Evolutionary conservation across 2,888 invertebrate species (phyloP), one percentile per base, ranked within the genome.

Genomic region (Metellina segmentata): DNA sequence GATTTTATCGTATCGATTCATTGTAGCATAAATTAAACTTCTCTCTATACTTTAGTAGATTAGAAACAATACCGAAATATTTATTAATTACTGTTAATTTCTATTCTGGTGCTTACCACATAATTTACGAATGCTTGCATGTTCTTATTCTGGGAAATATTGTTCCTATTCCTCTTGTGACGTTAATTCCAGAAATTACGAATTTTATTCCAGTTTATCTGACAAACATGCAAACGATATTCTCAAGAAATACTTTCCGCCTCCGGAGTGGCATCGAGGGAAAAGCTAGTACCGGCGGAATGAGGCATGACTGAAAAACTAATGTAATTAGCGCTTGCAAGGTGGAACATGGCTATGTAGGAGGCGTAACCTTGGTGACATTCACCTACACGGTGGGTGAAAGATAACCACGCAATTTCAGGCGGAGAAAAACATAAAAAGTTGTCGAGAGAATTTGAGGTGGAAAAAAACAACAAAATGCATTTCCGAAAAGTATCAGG

Each of bases 281-380:
- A 78, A 9, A 78, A 78, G 52, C 20, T n/a, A 51, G 19, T 0
- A 6, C n/a, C 1, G 6, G 19, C 9, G 11, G 7, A 61, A 61
- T 34, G 48, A 61, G 34, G 6, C 13, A 52, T 13, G 4, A 72
- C 20, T 34, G 34, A 72, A 34, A 34, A 34, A 34, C 16, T 61
- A 20, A 79, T 13, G 53, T 13, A 79, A 79, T 79, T 61, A 61
- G 53, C 61, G 34, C 19, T 78, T 8, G 52, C 7, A 78, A 74
- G 34, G 49, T 74, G 74, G 78, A 78, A n/a, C 51, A 53, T 16
- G 53, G 61, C 53, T 20, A 53, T 74, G 74, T 85, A 19, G 72
- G 85, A 34, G 61, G 53, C 20, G 19, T 16, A 52, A 34, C 85
- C 85, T 85, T 74, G 85, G 53, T 75, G 85, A 85, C 74, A 85